A percentile compares a stretch with the other conserved stretches of the same genome.
Evolutionary conservation across 2,888 invertebrate species (phyloP).

Genomic region (Cephonodes hylas): DNA sequence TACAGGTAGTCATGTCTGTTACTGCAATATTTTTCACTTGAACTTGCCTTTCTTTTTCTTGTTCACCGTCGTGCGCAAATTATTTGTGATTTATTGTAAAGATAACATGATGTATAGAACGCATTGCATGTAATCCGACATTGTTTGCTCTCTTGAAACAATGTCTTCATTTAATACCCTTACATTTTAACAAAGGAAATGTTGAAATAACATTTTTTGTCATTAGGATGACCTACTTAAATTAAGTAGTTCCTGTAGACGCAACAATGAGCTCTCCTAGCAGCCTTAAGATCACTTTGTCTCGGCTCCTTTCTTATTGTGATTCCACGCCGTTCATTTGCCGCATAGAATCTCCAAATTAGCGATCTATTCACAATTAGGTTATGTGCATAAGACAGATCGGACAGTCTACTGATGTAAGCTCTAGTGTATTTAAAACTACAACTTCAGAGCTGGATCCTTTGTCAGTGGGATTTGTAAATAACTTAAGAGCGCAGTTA

Average conservation of each 20-base stretch:
- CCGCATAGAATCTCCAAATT: neutral
- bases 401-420: neutral
- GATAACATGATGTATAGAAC: neutral
- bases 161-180: neutral
- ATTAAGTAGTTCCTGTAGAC: neutral
- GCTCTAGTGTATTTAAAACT: neutral
- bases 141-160: neutral
- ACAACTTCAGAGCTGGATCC: neutral
- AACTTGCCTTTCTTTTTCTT: constrained; percentile 18
- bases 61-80: constrained; percentile 16
- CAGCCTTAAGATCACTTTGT: neutral
- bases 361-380: neutral
- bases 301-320: neutral
- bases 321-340: neutral
- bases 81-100: neutral
- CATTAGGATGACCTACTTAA: constrained; percentile 4
- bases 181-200: neutral
- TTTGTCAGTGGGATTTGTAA: constrained; percentile 21
- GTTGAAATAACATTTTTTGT: neutral
- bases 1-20: constrained; percentile 18
- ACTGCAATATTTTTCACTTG: constrained; percentile 31
- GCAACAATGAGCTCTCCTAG: neutral
- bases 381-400: neutral
- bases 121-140: neutral
- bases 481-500: constrained; percentile 31